Percentiles rank a stretch among this genome's conserved stretches.
These are phyloP conservation scores for Dendroctonus ponderosae DNA, from an alignment of 1,140 invertebrate genomes.

Conservation along the genomic window DNA sequence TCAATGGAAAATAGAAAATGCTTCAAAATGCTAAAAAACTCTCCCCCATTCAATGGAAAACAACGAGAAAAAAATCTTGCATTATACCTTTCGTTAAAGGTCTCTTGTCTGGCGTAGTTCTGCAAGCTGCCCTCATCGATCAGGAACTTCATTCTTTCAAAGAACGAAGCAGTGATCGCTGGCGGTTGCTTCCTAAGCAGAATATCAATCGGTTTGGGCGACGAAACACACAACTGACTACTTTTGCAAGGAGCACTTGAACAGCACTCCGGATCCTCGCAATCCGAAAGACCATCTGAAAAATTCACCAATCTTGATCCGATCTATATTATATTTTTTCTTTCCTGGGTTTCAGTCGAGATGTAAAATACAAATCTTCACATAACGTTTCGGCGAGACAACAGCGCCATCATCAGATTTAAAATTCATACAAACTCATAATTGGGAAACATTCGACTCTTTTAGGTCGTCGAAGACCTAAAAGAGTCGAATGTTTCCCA, in stretches of 20 bases:
- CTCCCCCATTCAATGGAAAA: no score
- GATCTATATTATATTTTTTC: background rate
- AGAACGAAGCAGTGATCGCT: conserved; percentile 94
- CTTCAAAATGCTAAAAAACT: no score
- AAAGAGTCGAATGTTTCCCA: no score
- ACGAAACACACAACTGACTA: conserved; percentile 85
- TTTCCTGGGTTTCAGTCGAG: no score
- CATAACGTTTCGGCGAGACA: no score
- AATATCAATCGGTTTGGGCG: conserved; percentile 91
- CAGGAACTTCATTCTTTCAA: conserved; percentile 96
- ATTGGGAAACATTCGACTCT: no score
- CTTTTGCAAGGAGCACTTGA: conserved; percentile 74
- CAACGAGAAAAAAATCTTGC: conserved; percentile 20
- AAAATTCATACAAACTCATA: no score
- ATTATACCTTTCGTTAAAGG: conserved; percentile 92
- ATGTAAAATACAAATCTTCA: no score
- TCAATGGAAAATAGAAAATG: no score
- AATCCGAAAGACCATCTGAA: conserved; percentile 92
- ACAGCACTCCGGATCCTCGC: conserved; percentile 97
- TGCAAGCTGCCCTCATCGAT: conserved; percentile 97
- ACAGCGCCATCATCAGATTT: no score
- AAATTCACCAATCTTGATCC: background rate
- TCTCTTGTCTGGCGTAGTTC: conserved; percentile 90
- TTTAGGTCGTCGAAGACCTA: no score
- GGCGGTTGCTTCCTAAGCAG: conserved; percentile 91